Percentiles rank a stretch among this genome's conserved stretches.
phyloP scores from a whole-genome alignment of 2,797 vertebrate genomes.

The Champsocephalus esox region DNA sequence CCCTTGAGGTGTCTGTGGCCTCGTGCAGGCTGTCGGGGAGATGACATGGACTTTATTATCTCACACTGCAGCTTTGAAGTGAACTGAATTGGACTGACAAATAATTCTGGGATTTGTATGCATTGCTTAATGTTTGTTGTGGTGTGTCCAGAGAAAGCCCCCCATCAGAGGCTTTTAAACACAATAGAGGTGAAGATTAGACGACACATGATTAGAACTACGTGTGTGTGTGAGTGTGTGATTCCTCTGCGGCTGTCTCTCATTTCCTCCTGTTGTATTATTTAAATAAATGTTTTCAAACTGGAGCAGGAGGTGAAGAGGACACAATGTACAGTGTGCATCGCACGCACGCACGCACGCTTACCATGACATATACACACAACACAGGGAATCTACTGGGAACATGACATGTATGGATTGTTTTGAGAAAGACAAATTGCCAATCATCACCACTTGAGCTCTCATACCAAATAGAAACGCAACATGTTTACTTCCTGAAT shows the following conservation, averaged over 20 bases:
- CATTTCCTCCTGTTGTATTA: constrained; percentile 70
- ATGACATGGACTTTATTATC: too few species aligned
- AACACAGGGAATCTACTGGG: too few species aligned
- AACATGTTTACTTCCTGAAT: neutral
- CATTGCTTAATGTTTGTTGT: neutral
- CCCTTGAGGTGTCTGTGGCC: too few species aligned
- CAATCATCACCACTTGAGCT: neutral
- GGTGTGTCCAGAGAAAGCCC: neutral
- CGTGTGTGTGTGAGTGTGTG: constrained; percentile 33
- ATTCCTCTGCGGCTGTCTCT: constrained; percentile 47
- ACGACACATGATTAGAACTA: constrained; percentile 10
- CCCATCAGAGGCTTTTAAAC: neutral
- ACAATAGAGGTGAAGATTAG: neutral
- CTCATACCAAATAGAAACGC: neutral
- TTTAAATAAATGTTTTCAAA: constrained; percentile 59
- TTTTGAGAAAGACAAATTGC: too few species aligned
- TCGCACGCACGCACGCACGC: neutral
- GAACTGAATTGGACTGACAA: neutral
- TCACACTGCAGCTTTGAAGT: neutral
- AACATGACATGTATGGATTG: too few species aligned
- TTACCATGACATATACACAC: too few species aligned
- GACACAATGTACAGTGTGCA: neutral
- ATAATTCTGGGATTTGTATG: constrained; percentile 3
- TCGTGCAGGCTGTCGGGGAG: neutral
- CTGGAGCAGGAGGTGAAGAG: constrained; percentile 53